Conservation (phyloP, 2,888 invertebrate genomes). For the Zaprionus bogoriensis region DNA sequence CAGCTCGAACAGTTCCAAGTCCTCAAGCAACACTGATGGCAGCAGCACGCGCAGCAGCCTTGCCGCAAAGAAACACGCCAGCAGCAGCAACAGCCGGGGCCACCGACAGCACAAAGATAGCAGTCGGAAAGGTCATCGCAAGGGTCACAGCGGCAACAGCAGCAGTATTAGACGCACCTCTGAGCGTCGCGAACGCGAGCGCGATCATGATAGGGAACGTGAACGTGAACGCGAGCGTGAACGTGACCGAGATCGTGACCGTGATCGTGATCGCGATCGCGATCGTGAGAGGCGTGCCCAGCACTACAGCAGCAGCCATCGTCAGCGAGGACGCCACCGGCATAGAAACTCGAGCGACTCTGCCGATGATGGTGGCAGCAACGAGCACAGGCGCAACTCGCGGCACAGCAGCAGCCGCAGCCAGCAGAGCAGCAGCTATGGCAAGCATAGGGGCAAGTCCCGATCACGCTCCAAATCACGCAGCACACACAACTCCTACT, state of each 20-base stretch:
- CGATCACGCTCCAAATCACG: slow-evolving; percentile 78
- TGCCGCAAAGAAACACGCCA: slow-evolving; percentile 31
- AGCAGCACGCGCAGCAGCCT: slow-evolving; percentile 42
- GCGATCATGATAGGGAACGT: too few relatives aligned
- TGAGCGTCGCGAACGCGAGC: slow-evolving; percentile 16
- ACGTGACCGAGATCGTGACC: too few relatives aligned
- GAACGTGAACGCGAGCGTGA: too few relatives aligned
- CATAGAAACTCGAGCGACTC: slow-evolving; percentile 69
- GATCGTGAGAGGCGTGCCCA: slow-evolving; percentile 23
- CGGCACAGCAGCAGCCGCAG: slow-evolving; percentile 54
- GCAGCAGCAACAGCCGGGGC: slow-evolving; percentile 20
- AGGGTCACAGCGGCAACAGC: slow-evolving; percentile 21
- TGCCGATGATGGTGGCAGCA: slow-evolving; percentile 52
- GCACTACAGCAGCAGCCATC: slow-evolving; percentile 25
- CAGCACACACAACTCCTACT: slow-evolving; percentile 70
- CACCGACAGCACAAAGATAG: slow-evolving; percentile 8
- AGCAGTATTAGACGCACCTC: slow-evolving; percentile 33
- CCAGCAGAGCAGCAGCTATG: slow-evolving; percentile 44
- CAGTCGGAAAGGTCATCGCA: slow-evolving; percentile 19
- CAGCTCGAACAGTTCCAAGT: slow-evolving; percentile 37
- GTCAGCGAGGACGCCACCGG: slow-evolving; percentile 32
- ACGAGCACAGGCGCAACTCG: slow-evolving; percentile 40
- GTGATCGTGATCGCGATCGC: slow-evolving; percentile 19
- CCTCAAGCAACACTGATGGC: slow-evolving; percentile 30
- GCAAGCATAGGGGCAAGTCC: slow-evolving; percentile 48